Conservation (phyloP, 2,113 vertebrate species). For the Leptobrachium leishanense region DNA sequence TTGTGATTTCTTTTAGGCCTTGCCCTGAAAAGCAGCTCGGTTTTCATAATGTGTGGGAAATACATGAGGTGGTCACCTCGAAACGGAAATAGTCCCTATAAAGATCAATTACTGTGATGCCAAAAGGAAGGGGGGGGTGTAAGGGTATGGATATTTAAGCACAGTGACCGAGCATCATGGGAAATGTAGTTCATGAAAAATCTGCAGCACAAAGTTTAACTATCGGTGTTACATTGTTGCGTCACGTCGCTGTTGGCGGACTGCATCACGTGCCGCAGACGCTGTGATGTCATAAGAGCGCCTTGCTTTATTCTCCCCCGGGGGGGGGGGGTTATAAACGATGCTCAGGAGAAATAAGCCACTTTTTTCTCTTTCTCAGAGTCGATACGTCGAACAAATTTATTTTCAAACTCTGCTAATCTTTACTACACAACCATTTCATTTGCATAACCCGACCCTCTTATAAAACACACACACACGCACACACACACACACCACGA, state of each 20-base stretch:
- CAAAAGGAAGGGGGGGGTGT: no score
- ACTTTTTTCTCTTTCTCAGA: conserved; percentile 70
- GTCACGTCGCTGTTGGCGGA: not conserved
- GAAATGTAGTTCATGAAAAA: no score
- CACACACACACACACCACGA: not conserved
- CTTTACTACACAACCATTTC: conserved; percentile 99
- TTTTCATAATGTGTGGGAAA: no score
- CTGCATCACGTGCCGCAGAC: not conserved
- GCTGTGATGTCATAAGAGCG: conserved; percentile 20
- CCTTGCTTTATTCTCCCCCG: conserved; percentile 67
- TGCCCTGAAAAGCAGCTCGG: no score
- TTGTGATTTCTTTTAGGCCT: no score
- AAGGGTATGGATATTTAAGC: no score
- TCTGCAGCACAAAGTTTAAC: no score
- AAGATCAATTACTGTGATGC: no score
- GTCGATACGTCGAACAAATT: conserved; percentile 94
- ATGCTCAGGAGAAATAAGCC: conserved; percentile 89
- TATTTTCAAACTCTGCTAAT: conserved; percentile 99
- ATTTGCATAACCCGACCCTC: conserved; percentile 99
- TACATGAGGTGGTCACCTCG: no score
- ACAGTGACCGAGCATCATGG: no score
- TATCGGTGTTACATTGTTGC: no score
- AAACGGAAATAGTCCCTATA: no score
- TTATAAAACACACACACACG: conserved; percentile 80
- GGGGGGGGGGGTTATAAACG: conserved; percentile 90